These are phyloP conservation scores for Agrochola macilenta DNA, from an alignment of 2,888 invertebrate genomes.

Conservation along the genomic window DNA sequence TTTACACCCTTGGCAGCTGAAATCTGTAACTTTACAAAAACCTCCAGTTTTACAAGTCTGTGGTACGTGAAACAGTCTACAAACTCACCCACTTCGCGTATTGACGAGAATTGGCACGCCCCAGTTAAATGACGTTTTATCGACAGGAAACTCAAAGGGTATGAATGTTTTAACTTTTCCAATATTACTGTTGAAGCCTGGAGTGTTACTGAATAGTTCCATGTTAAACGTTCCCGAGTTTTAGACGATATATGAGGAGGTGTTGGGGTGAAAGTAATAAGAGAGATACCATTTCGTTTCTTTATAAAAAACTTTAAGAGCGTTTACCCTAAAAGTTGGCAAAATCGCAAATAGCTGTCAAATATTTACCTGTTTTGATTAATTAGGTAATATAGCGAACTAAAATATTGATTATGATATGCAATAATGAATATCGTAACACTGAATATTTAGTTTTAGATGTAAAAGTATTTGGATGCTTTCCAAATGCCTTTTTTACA, in stretches of 20 bases:
- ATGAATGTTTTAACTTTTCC: constrained; percentile 53
- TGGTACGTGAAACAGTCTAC: background rate
- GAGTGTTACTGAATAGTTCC: constrained; percentile 6
- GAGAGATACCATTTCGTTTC: background rate
- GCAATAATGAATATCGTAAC: too few relatives aligned
- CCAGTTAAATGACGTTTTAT: constrained; percentile 42
- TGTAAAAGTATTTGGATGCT: too few relatives aligned
- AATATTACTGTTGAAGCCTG: constrained; percentile 47
- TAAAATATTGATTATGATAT: too few relatives aligned
- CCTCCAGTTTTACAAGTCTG: too few relatives aligned
- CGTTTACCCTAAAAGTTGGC: too few relatives aligned
- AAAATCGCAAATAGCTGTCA: too few relatives aligned
- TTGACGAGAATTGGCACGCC: background rate
- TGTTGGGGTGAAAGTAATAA: background rate
- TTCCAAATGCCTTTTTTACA: too few relatives aligned
- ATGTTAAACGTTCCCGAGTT: constrained; percentile 2
- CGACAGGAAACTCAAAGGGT: constrained; percentile 25
- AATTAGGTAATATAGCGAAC: too few relatives aligned
- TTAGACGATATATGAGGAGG: background rate
- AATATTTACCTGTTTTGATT: too few relatives aligned
- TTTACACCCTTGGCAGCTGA: too few relatives aligned
- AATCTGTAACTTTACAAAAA: too few relatives aligned
- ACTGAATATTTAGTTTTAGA: too few relatives aligned
- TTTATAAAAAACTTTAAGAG: background rate
- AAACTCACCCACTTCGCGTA: background rate